Evolutionary conservation across 2,797 vertebrate species (phyloP).

Genomic region (Cyclura pinguis): DNA sequence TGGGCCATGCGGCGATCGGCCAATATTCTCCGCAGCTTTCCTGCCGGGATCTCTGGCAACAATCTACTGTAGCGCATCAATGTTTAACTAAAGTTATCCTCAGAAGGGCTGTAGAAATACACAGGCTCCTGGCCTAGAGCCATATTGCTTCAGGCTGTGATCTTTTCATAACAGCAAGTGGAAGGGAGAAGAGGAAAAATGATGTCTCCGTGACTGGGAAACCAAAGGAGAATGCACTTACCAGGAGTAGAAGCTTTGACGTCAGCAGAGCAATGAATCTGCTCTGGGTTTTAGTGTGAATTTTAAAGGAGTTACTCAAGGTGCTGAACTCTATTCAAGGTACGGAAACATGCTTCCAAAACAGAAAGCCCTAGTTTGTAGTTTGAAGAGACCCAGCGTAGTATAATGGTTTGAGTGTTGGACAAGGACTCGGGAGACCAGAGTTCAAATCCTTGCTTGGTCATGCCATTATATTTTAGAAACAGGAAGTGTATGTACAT

Average conservation of each 20-base stretch:
- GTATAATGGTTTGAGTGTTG: too few relatives aligned
- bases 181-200: constrained; percentile 12
- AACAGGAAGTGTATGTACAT: too few relatives aligned
- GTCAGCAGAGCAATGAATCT: too few relatives aligned
- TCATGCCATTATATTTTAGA: too few relatives aligned
- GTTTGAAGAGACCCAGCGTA: too few relatives aligned
- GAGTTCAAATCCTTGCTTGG: too few relatives aligned
- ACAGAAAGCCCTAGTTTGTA: too few relatives aligned
- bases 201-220: background rate
- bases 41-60: constrained; percentile 32
- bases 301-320: too few relatives aligned
- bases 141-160: constrained; percentile 8
- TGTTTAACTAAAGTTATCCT: constrained; percentile 42
- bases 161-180: constrained; percentile 1
- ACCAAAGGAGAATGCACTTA: background rate
- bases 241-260: background rate
- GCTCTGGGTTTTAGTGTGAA: too few relatives aligned
- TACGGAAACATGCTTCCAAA: too few relatives aligned
- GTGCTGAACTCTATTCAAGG: too few relatives aligned
- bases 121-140: constrained; percentile 32
- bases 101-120: constrained; percentile 20
- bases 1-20: constrained; percentile 30
- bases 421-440: too few relatives aligned
- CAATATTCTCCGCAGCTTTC: background rate
- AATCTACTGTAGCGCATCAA: background rate